These are phyloP conservation scores for Drosophila prosaltans DNA, from an alignment of 1,140 invertebrate genomes.

Conservation along the genomic window DNA sequence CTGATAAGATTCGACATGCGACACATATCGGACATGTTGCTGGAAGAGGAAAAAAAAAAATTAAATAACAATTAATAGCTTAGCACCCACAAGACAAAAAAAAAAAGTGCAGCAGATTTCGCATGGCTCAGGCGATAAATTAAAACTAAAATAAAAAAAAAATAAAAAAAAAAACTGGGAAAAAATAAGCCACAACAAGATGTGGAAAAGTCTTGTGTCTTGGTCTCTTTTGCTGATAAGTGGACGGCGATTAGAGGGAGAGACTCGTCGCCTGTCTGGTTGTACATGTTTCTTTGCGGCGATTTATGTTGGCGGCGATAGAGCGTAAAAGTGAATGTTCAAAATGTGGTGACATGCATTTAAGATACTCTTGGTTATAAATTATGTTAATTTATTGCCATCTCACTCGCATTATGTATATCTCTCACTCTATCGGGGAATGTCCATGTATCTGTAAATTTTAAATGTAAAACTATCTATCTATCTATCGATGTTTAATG, in stretches of 20 bases:
- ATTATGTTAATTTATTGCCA: slow-evolving; percentile 72
- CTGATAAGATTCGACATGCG: slow-evolving; percentile 52
- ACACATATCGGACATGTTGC: slow-evolving; percentile 26
- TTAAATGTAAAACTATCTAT: not conserved
- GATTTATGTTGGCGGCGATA: slow-evolving; percentile 64
- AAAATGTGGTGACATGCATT: slow-evolving; percentile 75
- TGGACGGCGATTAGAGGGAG: slow-evolving; percentile 60
- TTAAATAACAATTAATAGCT: slow-evolving; percentile 72
- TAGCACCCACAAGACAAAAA: slow-evolving; percentile 41
- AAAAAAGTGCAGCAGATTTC: slow-evolving; percentile 43
- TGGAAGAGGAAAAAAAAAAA: slow-evolving; percentile 33
- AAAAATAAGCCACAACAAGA: not conserved
- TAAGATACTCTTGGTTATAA: slow-evolving; percentile 74
- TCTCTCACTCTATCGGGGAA: slow-evolving; percentile 2
- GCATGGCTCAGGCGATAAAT: slow-evolving; percentile 50
- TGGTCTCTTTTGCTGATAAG: slow-evolving; percentile 40
- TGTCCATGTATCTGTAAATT: not conserved
- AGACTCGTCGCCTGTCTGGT: slow-evolving; percentile 19
- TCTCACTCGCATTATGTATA: slow-evolving; percentile 35
- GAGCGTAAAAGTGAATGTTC: slow-evolving; percentile 75
- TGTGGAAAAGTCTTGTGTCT: slow-evolving; percentile 30
- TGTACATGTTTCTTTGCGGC: slow-evolving; percentile 51
- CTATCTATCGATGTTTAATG: slow-evolving; percentile 51
- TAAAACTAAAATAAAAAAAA: slow-evolving; percentile 20
- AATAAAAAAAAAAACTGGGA: slow-evolving; percentile 42